A percentile compares a stretch with the other conserved stretches of the same genome.
Conservation (phyloP, 2,113 vertebrate species). For the Pungitius pungitius region DNA sequence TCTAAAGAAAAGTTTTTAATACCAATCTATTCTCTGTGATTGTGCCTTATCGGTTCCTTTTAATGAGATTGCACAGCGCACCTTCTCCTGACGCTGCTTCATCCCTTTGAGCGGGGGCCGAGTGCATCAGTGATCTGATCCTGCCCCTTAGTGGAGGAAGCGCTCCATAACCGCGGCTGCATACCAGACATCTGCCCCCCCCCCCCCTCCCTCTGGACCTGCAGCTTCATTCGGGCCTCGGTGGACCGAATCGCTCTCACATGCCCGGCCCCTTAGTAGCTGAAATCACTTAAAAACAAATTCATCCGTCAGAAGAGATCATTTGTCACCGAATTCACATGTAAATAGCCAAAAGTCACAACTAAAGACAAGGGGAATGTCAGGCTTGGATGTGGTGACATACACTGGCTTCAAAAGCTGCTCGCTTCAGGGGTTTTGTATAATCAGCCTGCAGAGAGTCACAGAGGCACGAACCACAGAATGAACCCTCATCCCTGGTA, state of each 20-base stretch:
- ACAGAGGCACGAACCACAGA: conserved; percentile 18
- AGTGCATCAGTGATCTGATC: conserved; percentile 76
- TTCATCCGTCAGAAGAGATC: conserved; percentile 12
- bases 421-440: conserved; percentile 20
- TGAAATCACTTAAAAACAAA: conserved; percentile 31
- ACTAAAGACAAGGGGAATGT: neutral
- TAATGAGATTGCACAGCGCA: conserved; percentile 2
- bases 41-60: neutral
- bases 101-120: conserved; percentile 20
- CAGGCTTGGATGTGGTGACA: conserved; percentile 13
- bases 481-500: conserved; percentile 14
- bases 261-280: conserved; percentile 2
- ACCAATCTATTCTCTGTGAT: neutral
- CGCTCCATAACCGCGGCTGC: conserved; percentile 44
- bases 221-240: conserved; percentile 35
- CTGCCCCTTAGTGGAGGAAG: conserved; percentile 83
- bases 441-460: conserved; percentile 6
- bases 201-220: neutral
- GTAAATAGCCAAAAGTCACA: conserved; percentile 5
- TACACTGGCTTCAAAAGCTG: conserved; percentile 10
- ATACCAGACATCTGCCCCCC: conserved; percentile 31
- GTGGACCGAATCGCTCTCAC: conserved; percentile 37
- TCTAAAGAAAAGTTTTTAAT: conserved; percentile 1
- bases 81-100: conserved; percentile 14
- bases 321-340: conserved; percentile 19